These are phyloP conservation scores for Pharmacophagus antenor DNA, from an alignment of 2,888 invertebrate species.

Conservation along the genomic window DNA sequence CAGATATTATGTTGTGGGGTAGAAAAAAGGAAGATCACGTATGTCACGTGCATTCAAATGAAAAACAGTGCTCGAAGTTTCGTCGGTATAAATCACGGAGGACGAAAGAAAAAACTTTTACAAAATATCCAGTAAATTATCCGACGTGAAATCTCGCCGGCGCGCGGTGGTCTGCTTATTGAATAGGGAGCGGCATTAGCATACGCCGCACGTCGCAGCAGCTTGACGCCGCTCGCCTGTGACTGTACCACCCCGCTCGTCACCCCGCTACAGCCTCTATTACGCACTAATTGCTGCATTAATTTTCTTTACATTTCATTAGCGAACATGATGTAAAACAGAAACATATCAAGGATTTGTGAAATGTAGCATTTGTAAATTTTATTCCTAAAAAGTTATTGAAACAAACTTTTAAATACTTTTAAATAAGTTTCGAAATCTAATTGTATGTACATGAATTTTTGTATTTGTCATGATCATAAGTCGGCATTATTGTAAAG, in stretches of 20 bases:
- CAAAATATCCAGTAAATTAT: slow-evolving; percentile 82
- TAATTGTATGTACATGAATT: no score
- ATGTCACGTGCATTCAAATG: slow-evolving; percentile 81
- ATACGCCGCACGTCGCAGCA: slow-evolving; percentile 75
- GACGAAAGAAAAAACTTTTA: slow-evolving; percentile 80
- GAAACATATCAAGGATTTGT: not conserved
- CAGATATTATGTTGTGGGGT: slow-evolving; percentile 54
- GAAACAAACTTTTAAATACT: no score
- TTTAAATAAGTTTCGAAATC: no score
- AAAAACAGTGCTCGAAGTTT: slow-evolving; percentile 80
- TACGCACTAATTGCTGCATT: slow-evolving; percentile 32
- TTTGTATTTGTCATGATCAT: no score
- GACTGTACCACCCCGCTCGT: slow-evolving; percentile 28
- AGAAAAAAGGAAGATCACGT: slow-evolving; percentile 77
- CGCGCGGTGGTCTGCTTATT: slow-evolving; percentile 80
- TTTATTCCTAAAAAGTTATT: no score
- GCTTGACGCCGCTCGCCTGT: slow-evolving; percentile 44
- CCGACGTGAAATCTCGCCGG: slow-evolving; percentile 79
- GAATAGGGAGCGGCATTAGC: slow-evolving; percentile 77
- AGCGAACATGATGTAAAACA: not conserved
- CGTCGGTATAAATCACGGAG: slow-evolving; percentile 79
- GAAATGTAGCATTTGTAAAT: no score
- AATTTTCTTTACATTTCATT: slow-evolving; percentile 2
- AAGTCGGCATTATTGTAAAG: no score
- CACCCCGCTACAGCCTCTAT: slow-evolving; percentile 32